Percentiles rank a stretch among this genome's conserved stretches.
Conservation (phyloP, 2,888 invertebrate genomes). For the Meiosimyza decipiens region DNA sequence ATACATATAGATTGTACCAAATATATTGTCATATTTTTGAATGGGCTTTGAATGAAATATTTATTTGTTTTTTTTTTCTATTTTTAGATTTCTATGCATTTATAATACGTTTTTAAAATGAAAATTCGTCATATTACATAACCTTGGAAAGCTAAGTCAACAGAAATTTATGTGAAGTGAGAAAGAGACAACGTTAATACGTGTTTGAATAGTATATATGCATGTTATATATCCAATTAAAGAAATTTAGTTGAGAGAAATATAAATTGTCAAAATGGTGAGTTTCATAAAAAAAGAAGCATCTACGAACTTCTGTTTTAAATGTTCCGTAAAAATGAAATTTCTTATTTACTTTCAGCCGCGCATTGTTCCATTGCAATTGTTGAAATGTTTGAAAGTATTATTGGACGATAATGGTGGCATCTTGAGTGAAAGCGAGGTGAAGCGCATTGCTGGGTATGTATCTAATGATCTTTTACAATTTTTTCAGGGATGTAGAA, state of each 20-base stretch:
- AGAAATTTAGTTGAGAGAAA: background rate
- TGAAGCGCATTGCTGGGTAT: conserved; percentile 87
- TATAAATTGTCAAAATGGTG: conserved; percentile 32
- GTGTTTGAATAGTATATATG: too few species aligned
- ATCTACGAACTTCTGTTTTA: background rate
- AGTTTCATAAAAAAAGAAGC: conserved; percentile 15
- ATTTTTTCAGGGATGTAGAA: too few species aligned
- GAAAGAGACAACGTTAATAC: conserved; percentile 1
- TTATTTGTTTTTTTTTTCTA: too few species aligned
- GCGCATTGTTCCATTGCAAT: conserved; percentile 89
- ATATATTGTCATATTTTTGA: too few species aligned
- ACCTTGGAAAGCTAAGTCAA: background rate
- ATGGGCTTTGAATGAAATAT: too few species aligned
- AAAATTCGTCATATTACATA: conserved; percentile 6
- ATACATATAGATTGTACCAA: too few species aligned
- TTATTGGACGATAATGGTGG: conserved; percentile 86
- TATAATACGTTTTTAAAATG: too few species aligned
- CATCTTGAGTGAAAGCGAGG: conserved; percentile 88
- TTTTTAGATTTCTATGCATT: conserved; percentile 20
- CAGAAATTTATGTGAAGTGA: background rate
- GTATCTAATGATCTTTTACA: conserved; percentile 52
- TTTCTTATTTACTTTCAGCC: conserved; percentile 76
- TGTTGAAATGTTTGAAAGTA: conserved; percentile 89
- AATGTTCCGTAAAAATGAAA: background rate
- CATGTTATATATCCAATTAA: too few species aligned